Evolutionary conservation across 2,113 vertebrate genomes (phyloP).

Genomic region (Tor tambroides): DNA sequence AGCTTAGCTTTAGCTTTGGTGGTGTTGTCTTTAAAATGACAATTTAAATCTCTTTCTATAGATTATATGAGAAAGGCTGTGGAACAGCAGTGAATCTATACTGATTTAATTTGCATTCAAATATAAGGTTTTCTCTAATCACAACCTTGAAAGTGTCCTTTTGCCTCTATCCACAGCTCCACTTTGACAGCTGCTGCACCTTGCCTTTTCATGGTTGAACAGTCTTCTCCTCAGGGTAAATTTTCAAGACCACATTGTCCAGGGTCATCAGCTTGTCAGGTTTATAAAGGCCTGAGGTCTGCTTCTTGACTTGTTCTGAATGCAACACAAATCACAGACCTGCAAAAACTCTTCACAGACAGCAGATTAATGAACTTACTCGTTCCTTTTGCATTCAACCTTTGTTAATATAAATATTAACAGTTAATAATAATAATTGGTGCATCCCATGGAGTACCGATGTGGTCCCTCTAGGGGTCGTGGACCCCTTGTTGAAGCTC

Average conservation of each 20-base stretch:
- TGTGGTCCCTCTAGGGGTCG: not conserved
- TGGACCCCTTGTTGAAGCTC: too few relatives aligned
- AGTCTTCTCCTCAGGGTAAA: not conserved
- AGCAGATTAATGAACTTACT: not conserved
- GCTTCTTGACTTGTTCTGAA: not conserved
- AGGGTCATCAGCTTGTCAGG: constrained; percentile 11
- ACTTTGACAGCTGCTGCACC: constrained; percentile 3
- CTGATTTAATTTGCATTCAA: not conserved
- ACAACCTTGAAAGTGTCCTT: not conserved
- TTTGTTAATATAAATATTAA: not conserved
- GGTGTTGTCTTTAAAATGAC: not conserved
- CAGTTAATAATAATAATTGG: not conserved
- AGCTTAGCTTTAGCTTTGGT: not conserved
- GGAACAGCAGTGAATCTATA: not conserved
- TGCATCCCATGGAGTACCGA: not conserved
- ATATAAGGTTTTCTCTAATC: not conserved
- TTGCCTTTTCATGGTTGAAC: constrained; percentile 2
- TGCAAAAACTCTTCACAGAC: not conserved
- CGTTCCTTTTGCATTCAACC: not conserved
- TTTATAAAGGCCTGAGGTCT: not conserved
- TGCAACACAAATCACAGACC: not conserved
- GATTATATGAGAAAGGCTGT: not conserved
- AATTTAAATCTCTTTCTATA: not conserved
- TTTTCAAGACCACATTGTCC: constrained; percentile 5
- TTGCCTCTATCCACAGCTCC: not conserved